Percentiles rank a stretch among this genome's conserved stretches.
Conservation (phyloP, 1,140 invertebrate genomes). For the Palaemon carinicauda region DNA sequence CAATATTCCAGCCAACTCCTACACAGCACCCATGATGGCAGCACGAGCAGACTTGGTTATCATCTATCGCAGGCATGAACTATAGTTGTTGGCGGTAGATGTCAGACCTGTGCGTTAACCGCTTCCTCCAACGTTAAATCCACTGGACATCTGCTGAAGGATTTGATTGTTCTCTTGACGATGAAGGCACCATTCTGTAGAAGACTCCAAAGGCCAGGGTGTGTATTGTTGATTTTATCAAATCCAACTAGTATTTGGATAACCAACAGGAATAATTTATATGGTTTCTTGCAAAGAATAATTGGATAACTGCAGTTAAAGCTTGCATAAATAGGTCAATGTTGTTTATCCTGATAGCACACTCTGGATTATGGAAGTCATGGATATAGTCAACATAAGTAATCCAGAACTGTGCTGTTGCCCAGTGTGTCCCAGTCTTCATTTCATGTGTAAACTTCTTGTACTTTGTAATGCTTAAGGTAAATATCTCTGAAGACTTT, state of each 20-base stretch:
- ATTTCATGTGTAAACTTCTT: neutral
- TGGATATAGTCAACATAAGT: neutral
- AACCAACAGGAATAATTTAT: neutral
- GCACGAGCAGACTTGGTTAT: neutral
- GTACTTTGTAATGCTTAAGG: neutral
- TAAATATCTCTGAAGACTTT: neutral
- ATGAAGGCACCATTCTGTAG: neutral
- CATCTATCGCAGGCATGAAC: neutral
- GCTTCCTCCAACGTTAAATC: neutral
- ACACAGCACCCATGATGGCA: too few relatives aligned
- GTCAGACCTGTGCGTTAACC: neutral
- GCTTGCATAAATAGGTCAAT: neutral
- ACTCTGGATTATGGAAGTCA: neutral
- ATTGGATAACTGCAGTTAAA: too few relatives aligned
- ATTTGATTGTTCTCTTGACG: neutral
- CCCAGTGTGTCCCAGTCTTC: neutral
- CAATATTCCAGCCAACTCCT: too few relatives aligned
- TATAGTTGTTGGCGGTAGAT: neutral
- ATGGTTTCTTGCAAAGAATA: neutral
- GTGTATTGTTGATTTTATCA: neutral
- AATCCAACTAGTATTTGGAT: too few relatives aligned
- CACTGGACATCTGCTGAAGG: neutral
- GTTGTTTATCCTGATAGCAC: neutral
- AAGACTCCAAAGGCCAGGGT: neutral
- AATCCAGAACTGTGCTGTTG: neutral